phyloP scores from a whole-genome alignment of 35 echinoderm and acorn worm species.

The Apostichopus parvimensis region DNA sequence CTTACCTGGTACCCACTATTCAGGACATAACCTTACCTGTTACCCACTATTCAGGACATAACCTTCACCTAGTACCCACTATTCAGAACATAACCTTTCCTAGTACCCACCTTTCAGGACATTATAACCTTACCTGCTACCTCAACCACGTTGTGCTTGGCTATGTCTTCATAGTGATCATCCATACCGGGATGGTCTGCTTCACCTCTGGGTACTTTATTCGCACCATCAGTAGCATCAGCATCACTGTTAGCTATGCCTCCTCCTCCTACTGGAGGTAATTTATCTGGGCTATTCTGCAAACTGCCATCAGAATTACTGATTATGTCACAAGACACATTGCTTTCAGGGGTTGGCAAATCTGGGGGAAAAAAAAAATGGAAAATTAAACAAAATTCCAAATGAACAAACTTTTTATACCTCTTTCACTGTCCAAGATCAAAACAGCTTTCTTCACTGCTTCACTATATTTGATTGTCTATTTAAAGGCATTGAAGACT shows the following conservation, averaged over 20 bases:
- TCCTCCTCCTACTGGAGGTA: background rate
- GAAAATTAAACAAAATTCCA: too few species aligned
- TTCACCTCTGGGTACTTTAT: background rate
- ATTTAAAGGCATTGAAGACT: too few species aligned
- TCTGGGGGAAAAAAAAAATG: background rate
- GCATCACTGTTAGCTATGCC: background rate
- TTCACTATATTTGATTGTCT: too few species aligned
- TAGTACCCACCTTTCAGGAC: too few species aligned
- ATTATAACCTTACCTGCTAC: constrained; percentile 25
- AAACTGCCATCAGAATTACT: background rate
- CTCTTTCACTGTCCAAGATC: too few species aligned
- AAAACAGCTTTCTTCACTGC: too few species aligned
- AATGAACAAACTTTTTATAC: background rate
- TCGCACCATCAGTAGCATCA: background rate
- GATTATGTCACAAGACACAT: background rate
- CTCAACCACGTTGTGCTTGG: constrained; percentile 38
- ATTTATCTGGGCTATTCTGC: background rate
- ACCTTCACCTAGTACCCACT: too few species aligned
- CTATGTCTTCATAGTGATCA: constrained; percentile 50
- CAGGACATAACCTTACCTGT: too few species aligned
- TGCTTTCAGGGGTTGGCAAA: background rate
- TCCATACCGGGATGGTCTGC: constrained; percentile 50
- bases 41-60: too few species aligned
- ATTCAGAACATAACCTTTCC: too few species aligned
- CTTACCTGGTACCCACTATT: too few species aligned